Evolutionary conservation across 2,113 vertebrate genomes (phyloP).

Genomic region (Coreoperca whiteheadi): DNA sequence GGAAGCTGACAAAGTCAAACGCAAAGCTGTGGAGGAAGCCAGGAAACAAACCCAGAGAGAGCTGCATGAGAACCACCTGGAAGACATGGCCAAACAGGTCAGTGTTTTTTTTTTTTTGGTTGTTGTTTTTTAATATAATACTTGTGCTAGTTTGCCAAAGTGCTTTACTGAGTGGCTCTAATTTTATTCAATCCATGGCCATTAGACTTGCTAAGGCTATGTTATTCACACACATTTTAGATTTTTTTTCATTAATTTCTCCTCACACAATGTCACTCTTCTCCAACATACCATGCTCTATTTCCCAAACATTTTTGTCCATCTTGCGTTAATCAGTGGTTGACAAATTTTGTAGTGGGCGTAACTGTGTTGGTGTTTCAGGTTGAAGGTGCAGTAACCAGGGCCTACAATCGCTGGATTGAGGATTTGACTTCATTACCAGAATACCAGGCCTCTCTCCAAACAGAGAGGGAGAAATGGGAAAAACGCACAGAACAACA

Average conservation of each 20-base stretch:
- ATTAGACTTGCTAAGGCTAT: background rate
- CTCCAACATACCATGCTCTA: background rate
- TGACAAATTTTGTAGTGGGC: background rate
- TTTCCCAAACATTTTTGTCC: background rate
- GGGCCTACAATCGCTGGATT: constrained; percentile 88
- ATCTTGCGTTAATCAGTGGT: background rate
- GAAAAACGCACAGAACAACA: constrained; percentile 81
- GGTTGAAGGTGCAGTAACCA: constrained; percentile 91
- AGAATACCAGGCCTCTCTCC: constrained; percentile 88
- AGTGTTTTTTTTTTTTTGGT: constrained; percentile 11
- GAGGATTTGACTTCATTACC: constrained; percentile 89
- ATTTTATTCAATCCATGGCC: background rate
- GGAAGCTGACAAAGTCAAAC: constrained; percentile 80
- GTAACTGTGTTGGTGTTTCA: constrained; percentile 58
- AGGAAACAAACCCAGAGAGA: constrained; percentile 81
- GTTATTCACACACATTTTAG: background rate
- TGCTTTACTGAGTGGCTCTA: background rate
- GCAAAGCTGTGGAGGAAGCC: constrained; percentile 77
- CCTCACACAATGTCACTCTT: background rate
- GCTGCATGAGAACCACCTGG: constrained; percentile 83
- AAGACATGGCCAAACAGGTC: constrained; percentile 89
- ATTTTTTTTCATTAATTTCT: background rate
- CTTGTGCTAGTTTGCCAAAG: background rate
- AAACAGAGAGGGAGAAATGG: constrained; percentile 88
- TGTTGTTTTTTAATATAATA: background rate